phyloP scores from a whole-genome alignment of 2,888 invertebrate species.

The Apoda limacodes region DNA sequence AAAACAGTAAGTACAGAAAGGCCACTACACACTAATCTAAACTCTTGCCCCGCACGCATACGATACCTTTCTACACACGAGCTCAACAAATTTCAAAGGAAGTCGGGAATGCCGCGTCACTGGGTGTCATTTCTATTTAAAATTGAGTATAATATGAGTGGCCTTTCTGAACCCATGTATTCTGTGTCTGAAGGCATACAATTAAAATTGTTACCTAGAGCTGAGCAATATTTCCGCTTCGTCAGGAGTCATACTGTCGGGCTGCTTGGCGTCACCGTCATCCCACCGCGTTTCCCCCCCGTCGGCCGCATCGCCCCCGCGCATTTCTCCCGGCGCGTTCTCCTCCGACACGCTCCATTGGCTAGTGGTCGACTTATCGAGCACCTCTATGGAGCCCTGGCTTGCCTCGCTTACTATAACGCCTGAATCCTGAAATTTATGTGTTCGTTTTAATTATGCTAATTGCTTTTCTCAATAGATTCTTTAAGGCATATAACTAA shows the following conservation, averaged over 20 bases:
- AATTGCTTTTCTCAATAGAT: too few relatives aligned
- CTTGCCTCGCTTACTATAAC: constrained; percentile 66
- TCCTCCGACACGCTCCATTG: constrained; percentile 67
- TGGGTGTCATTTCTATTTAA: too few relatives aligned
- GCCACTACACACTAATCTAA: too few relatives aligned
- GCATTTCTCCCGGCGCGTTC: constrained; percentile 58
- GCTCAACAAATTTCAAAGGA: too few relatives aligned
- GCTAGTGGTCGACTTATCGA: constrained; percentile 68
- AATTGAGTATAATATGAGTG: too few relatives aligned
- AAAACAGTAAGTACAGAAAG: too few relatives aligned
- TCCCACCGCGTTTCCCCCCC: constrained; percentile 26
- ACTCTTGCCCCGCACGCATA: too few relatives aligned
- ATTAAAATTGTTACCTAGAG: constrained; percentile 74
- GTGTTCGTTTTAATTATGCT: background rate
- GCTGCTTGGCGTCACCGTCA: constrained; percentile 46
- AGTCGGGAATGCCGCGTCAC: too few relatives aligned
- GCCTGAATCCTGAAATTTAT: constrained; percentile 51
- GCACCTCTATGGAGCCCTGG: constrained; percentile 67
- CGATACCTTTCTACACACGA: too few relatives aligned
- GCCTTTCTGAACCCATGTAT: too few relatives aligned
- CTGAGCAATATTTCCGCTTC: constrained; percentile 90
- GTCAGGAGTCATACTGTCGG: constrained; percentile 80
- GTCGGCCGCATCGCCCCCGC: constrained; percentile 36
- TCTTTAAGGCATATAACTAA: too few relatives aligned
- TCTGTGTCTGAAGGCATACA: too few relatives aligned